Evolutionary conservation across 2,888 invertebrate genomes (phyloP).

Genomic region (Rhamphomyia laevipes): DNA sequence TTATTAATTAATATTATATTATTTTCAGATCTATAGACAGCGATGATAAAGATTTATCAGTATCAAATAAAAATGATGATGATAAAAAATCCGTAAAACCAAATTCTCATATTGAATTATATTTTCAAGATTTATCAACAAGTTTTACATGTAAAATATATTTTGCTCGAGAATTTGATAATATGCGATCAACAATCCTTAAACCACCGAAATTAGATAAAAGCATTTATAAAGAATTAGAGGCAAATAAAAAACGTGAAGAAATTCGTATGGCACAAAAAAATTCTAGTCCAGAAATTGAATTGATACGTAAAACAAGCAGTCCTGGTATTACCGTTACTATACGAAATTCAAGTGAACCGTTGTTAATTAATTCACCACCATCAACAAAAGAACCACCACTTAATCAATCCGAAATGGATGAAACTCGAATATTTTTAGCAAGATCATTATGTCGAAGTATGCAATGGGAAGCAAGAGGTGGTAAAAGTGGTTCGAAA

Average conservation of each 20-base stretch:
- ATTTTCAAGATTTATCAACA: constrained; percentile 52
- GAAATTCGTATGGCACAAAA: constrained; percentile 31
- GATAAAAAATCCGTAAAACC: constrained; percentile 21
- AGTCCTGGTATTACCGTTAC: constrained; percentile 31
- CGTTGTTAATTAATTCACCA: neutral
- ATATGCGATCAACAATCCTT: constrained; percentile 46
- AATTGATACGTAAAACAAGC: constrained; percentile 30
- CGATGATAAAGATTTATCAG: constrained; percentile 6
- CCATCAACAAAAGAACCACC: constrained; percentile 16
- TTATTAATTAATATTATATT: neutral
- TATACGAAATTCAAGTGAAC: constrained; percentile 16
- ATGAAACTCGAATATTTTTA: constrained; percentile 50
- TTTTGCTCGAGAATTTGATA: constrained; percentile 84
- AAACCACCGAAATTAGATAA: constrained; percentile 27
- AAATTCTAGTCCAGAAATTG: constrained; percentile 24
- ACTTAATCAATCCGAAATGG: constrained; percentile 25
- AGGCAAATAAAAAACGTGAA: constrained; percentile 30
- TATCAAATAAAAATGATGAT: constrained; percentile 15
- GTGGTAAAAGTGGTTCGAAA: constrained; percentile 94
- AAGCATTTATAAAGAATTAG: constrained; percentile 26
- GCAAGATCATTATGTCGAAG: constrained; percentile 78
- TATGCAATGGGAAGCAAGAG: constrained; percentile 84
- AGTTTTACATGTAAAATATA: constrained; percentile 84
- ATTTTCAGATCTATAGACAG: constrained; percentile 2
- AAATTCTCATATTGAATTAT: constrained; percentile 42